These are phyloP conservation scores for Helobdella robusta DNA, from an alignment of 2,888 invertebrate genomes.

Conservation along the genomic window DNA sequence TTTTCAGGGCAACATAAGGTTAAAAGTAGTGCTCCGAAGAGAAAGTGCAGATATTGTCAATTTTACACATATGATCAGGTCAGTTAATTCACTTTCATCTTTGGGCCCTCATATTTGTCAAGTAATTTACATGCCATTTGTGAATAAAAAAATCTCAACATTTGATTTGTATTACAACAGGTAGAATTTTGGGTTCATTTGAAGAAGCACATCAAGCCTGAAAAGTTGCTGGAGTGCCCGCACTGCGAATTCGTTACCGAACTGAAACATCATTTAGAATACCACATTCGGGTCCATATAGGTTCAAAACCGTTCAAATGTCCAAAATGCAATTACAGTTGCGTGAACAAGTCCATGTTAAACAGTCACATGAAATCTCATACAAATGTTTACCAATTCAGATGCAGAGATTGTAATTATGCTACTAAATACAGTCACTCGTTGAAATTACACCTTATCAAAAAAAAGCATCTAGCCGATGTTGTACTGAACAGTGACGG, in stretches of 20 bases:
- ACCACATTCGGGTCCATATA: conserved; percentile 81
- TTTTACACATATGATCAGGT: conserved; percentile 25
- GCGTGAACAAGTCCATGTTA: conserved; percentile 70
- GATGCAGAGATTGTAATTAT: conserved; percentile 81
- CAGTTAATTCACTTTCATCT: neutral
- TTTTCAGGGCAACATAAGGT: conserved; percentile 17
- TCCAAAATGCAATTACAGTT: conserved; percentile 61
- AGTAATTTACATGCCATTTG: neutral
- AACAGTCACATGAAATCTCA: conserved; percentile 96
- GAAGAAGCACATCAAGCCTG: conserved; percentile 76
- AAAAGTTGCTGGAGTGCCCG: conserved; percentile 79
- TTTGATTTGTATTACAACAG: conserved; percentile 35
- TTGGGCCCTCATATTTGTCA: neutral
- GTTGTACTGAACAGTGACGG: conserved; percentile 59
- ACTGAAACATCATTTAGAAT: conserved; percentile 95
- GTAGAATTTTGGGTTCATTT: conserved; percentile 86
- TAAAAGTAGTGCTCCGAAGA: conserved; percentile 20
- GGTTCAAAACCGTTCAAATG: conserved; percentile 93
- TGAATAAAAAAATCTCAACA: neutral
- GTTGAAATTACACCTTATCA: conserved; percentile 82
- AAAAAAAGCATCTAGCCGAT: conserved; percentile 80
- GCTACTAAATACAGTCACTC: conserved; percentile 97
- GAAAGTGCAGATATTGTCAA: conserved; percentile 22
- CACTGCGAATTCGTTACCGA: conserved; percentile 95
- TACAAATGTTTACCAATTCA: conserved; percentile 72